phyloP scores from a whole-genome alignment of 2,797 vertebrate species.

The Heliangelus exortis region DNA sequence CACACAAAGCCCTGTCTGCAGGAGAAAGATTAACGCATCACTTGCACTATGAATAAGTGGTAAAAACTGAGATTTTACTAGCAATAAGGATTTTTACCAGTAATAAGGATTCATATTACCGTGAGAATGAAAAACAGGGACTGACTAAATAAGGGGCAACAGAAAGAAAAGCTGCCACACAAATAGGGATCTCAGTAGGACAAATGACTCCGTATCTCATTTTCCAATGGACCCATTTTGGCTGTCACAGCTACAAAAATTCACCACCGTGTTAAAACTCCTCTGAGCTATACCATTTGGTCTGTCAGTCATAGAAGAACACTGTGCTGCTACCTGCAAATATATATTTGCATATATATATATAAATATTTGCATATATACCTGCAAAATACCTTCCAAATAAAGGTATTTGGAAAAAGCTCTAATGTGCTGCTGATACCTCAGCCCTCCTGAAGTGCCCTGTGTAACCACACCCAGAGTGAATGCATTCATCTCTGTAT shows the following conservation, averaged over 20 bases:
- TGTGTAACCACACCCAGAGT: fast-evolving
- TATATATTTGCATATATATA: no score
- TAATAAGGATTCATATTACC: neutral
- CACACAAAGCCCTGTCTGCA: neutral
- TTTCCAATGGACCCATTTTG: fast-evolving
- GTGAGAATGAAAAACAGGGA: neutral
- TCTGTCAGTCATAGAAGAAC: neutral
- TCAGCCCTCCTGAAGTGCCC: neutral
- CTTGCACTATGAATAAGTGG: neutral
- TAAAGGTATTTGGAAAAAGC: no score
- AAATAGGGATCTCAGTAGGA: neutral
- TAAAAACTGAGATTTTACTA: neutral
- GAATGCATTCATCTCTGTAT: fast-evolving
- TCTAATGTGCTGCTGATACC: no score
- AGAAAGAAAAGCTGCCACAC: neutral
- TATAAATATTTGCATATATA: no score
- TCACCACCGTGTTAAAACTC: fast-evolving
- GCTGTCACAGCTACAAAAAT: neutral
- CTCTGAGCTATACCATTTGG: neutral
- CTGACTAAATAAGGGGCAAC: neutral
- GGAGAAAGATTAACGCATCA: neutral
- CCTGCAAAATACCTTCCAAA: no score
- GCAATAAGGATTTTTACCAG: neutral
- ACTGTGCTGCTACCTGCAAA: no score
- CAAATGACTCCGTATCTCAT: neutral